Conservation (phyloP, 1,140 invertebrate species). For the Neodiprion pinetum region DNA sequence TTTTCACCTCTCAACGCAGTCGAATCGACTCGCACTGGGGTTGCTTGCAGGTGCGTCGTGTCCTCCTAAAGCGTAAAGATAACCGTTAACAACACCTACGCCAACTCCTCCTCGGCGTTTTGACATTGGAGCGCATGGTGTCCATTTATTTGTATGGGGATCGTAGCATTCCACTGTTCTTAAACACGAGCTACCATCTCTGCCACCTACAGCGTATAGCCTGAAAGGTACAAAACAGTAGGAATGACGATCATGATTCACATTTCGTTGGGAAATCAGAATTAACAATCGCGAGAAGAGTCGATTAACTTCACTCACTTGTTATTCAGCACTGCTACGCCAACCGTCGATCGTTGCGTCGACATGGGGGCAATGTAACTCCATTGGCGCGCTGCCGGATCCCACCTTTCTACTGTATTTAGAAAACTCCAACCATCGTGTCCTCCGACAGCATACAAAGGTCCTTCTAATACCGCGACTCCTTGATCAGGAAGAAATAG, state of each 20-base stretch:
- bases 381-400: constrained; percentile 85
- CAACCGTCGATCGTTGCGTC: constrained; percentile 85
- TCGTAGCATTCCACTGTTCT: constrained; percentile 93
- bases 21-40: constrained; percentile 80
- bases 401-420: constrained; percentile 92
- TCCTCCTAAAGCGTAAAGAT: constrained; percentile 85
- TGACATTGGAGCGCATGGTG: constrained; percentile 86
- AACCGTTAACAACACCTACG: constrained; percentile 82
- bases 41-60: constrained; percentile 89
- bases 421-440: constrained; percentile 96
- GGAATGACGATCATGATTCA: constrained; percentile 1
- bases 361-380: constrained; percentile 88
- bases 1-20: constrained; percentile 89
- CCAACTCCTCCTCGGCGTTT: constrained; percentile 88
- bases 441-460: constrained; percentile 93
- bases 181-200: constrained; percentile 90
- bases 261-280: constrained; percentile 9
- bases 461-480: constrained; percentile 85
- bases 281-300: constrained; percentile 2
- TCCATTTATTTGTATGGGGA: constrained; percentile 91
- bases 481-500: constrained; percentile 59
- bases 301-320: constrained; percentile 61
- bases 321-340: constrained; percentile 84
- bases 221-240: constrained; percentile 50
- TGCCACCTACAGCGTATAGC: constrained; percentile 91